These are phyloP conservation scores for Temnothorax longispinosus DNA, from an alignment of 1,140 invertebrate genomes.

Conservation along the genomic window DNA sequence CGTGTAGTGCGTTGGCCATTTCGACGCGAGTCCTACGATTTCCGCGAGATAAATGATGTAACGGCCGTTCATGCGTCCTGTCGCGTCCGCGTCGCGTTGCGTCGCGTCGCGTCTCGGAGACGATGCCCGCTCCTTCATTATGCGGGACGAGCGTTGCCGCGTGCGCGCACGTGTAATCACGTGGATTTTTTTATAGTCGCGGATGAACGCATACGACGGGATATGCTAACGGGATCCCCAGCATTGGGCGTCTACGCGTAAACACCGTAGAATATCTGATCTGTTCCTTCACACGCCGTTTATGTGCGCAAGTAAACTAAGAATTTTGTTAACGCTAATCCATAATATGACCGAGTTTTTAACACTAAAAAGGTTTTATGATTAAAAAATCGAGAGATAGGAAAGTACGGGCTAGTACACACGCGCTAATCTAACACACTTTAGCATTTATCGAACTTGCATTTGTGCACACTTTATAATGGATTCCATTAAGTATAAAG, in stretches of 20 bases:
- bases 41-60: slow-evolving; percentile 75
- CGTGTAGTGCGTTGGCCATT: slow-evolving; percentile 63
- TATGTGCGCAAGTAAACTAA: not conserved
- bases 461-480: not conserved
- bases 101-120: slow-evolving; percentile 16
- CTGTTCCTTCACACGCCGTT: slow-evolving; percentile 17
- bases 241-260: slow-evolving; percentile 7
- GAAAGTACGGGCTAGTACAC: not conserved
- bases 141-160: slow-evolving; percentile 58
- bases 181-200: slow-evolving; percentile 65
- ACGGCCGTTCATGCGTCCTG: slow-evolving; percentile 54
- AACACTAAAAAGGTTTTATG: not conserved
- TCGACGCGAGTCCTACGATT: slow-evolving; percentile 73
- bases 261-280: slow-evolving; percentile 11
- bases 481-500: not conserved
- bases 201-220: slow-evolving; percentile 30
- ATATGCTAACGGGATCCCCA: slow-evolving; percentile 54
- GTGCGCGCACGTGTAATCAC: slow-evolving; percentile 60
- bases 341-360: not conserved
- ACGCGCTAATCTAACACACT: not conserved
- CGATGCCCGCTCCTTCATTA: slow-evolving; percentile 70
- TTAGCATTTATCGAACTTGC: not conserved
- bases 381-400: not conserved
- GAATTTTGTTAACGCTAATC: not conserved
- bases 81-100: slow-evolving; percentile 12